Conservation (phyloP, 2,797 vertebrate species). For the Furcifer pardalis region DNA sequence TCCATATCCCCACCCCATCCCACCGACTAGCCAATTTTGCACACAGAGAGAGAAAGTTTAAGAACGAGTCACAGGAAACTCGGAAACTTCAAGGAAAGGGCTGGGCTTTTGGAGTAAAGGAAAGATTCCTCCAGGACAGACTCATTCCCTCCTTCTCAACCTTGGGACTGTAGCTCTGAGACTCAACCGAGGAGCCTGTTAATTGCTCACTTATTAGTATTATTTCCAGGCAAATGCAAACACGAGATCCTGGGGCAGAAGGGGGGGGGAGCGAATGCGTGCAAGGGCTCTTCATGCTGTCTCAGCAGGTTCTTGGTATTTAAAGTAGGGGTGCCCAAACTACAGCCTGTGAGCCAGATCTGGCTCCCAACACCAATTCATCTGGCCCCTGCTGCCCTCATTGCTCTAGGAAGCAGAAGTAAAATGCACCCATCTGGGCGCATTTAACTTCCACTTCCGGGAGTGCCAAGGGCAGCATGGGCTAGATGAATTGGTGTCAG, state of each 20-base stretch:
- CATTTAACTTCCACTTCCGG: no score
- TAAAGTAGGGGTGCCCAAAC: no score
- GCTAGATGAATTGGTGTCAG: no score
- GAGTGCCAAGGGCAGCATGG: no score
- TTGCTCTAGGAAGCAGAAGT: no score
- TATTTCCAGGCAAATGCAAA: slow-evolving; percentile 16
- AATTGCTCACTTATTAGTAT: slow-evolving; percentile 31
- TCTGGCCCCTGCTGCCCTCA: no score
- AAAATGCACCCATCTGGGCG: no score
- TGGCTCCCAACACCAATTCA: no score
- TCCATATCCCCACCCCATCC: no score
- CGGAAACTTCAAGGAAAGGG: neutral
- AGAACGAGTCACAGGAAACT: neutral
- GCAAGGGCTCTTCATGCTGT: neutral
- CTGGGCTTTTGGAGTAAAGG: neutral
- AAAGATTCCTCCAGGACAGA: neutral
- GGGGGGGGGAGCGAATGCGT: no score
- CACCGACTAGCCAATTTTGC: neutral
- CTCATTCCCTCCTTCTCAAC: neutral
- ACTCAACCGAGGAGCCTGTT: slow-evolving; percentile 1
- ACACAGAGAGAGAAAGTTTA: neutral
- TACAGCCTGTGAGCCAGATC: no score
- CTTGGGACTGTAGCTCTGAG: neutral
- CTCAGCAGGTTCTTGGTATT: slow-evolving; percentile 14
- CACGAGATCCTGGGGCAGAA: neutral